Percentiles rank a stretch among this genome's conserved stretches.
These are phyloP conservation scores for Adelges cooleyi DNA, from an alignment of 1,140 invertebrate genomes.

Conservation along the genomic window DNA sequence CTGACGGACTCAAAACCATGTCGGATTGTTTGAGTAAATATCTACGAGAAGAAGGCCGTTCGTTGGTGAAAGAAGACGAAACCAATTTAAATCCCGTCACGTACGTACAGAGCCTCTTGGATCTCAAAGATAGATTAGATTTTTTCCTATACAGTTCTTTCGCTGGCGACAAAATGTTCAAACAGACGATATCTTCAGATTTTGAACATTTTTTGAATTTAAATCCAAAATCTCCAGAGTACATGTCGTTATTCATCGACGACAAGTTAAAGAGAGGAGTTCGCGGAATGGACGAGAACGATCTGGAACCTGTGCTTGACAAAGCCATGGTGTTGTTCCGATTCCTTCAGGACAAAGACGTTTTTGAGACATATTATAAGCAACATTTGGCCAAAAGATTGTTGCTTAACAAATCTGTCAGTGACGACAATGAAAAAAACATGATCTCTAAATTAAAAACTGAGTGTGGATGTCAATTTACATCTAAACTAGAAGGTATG, in stretches of 20 bases:
- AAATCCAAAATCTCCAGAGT: conserved; percentile 95
- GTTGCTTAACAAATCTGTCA: conserved; percentile 94
- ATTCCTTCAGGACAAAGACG: conserved; percentile 98
- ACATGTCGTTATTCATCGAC: conserved; percentile 97
- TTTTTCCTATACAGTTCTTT: conserved; percentile 96
- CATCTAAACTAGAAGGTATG: conserved; percentile 99
- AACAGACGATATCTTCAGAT: conserved; percentile 94
- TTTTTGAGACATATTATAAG: conserved; percentile 99
- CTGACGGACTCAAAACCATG: conserved; percentile 84
- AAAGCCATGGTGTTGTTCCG: conserved; percentile 99
- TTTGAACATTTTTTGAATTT: conserved; percentile 99
- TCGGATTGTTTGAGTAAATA: conserved; percentile 89
- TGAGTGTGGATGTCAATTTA: conserved; percentile 99
- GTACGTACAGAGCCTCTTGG: conserved; percentile 73
- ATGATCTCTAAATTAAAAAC: conserved; percentile 99
- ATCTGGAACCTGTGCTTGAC: conserved; percentile 93
- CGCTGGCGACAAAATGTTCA: conserved; percentile 88
- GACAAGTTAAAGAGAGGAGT: conserved; percentile 99
- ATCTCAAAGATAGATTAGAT: conserved; percentile 96
- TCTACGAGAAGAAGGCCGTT: conserved; percentile 85
- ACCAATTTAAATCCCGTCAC: conserved; percentile 82
- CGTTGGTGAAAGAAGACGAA: conserved; percentile 85
- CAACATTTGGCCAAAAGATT: conserved; percentile 96
- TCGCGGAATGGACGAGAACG: conserved; percentile 97
- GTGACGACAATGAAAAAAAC: conserved; percentile 98